Evolutionary conservation across 2,888 invertebrate species (phyloP).

Genomic region (Gastrophysa polygoni): DNA sequence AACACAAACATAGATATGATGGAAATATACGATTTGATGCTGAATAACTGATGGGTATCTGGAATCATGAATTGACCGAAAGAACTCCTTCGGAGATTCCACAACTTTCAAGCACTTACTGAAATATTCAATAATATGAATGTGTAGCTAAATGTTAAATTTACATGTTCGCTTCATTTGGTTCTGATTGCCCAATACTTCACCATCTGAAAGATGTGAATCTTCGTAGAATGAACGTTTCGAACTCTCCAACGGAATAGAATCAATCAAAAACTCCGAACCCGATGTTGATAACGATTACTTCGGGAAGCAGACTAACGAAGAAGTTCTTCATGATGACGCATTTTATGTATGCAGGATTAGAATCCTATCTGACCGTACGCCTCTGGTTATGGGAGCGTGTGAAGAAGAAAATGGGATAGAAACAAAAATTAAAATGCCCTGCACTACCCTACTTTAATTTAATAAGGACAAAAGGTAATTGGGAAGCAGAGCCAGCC

Average conservation of each 20-base stretch:
- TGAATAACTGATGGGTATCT: no score
- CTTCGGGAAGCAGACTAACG: not conserved
- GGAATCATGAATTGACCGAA: no score
- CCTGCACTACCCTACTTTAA: conserved; percentile 54
- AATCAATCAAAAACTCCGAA: conserved; percentile 9
- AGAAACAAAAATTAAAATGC: conserved; percentile 53
- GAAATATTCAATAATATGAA: no score
- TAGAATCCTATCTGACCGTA: not conserved
- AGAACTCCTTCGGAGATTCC: no score
- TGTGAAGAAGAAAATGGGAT: conserved; percentile 41
- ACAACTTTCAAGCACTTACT: no score
- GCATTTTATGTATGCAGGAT: not conserved
- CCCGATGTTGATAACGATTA: not conserved
- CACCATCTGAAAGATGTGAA: not conserved
- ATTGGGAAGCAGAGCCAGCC: conserved; percentile 46
- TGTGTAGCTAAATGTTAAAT: no score
- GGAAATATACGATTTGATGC: no score
- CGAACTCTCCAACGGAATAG: not conserved
- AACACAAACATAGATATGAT: no score
- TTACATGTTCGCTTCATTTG: no score
- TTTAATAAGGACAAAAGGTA: conserved; percentile 55
- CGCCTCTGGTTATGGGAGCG: not conserved
- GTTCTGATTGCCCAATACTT: not conserved
- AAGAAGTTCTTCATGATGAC: not conserved
- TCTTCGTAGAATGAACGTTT: not conserved